Evolutionary conservation across 2,113 vertebrate species (phyloP).

Genomic region (Heterocephalus glaber): DNA sequence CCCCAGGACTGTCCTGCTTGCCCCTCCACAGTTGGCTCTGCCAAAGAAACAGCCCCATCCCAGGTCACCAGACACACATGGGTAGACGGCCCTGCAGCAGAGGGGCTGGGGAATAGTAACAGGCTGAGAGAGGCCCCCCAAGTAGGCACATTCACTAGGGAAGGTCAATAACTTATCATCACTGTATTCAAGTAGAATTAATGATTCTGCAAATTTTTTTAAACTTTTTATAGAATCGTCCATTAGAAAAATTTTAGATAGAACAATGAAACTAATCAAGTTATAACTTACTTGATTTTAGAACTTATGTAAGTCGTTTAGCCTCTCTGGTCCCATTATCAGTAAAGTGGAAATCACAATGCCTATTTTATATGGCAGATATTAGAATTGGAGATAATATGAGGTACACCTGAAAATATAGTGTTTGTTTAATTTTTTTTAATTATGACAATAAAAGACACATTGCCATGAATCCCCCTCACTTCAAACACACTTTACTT

Average conservation of each 20-base stretch:
- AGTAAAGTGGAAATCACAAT: not conserved
- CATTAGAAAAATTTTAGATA: not conserved
- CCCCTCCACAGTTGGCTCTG: not conserved
- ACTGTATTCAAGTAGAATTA: not conserved
- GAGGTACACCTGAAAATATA: not conserved
- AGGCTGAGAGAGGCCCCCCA: not conserved
- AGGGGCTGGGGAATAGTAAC: not conserved
- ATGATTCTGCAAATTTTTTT: constrained; percentile 23
- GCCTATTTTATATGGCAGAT: not conserved
- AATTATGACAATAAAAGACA: not conserved
- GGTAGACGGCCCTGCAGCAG: not conserved
- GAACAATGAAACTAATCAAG: constrained; percentile 16
- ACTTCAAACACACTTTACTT: not conserved
- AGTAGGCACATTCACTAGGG: not conserved
- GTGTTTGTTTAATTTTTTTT: not conserved
- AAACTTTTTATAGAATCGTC: not conserved
- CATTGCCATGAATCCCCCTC: not conserved
- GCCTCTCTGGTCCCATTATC: not conserved
- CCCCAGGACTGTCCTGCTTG: not conserved
- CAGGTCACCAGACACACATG: not conserved
- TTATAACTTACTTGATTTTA: constrained; percentile 34
- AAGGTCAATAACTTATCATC: not conserved
- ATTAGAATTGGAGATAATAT: not conserved
- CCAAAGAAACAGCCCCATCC: not conserved
- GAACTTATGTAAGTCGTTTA: not conserved